Evolutionary conservation across 1,140 invertebrate species (phyloP).

Genomic region (Ostrea edulis): DNA sequence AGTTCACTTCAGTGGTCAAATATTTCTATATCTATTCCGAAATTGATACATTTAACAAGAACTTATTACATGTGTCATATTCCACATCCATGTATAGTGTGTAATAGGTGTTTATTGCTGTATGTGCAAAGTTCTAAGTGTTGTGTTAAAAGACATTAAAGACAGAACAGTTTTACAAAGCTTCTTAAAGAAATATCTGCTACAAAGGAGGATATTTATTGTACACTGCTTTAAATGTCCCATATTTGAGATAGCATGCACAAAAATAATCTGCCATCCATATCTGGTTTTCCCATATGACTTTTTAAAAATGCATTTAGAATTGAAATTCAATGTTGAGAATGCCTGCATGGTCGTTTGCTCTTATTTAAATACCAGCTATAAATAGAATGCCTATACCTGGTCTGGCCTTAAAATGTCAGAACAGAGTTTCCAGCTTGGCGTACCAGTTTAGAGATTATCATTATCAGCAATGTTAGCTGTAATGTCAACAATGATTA

Average conservation of each 20-base stretch:
- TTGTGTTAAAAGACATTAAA: too few relatives aligned
- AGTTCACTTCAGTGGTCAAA: too few relatives aligned
- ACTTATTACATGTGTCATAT: too few relatives aligned
- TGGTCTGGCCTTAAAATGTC: neutral
- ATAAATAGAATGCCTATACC: constrained; percentile 15
- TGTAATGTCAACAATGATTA: neutral
- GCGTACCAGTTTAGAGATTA: neutral
- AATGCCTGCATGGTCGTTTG: neutral
- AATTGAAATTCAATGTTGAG: neutral
- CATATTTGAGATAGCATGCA: neutral
- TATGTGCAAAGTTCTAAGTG: too few relatives aligned
- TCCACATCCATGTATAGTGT: too few relatives aligned
- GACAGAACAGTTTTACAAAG: too few relatives aligned
- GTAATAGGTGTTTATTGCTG: too few relatives aligned
- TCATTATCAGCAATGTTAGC: neutral
- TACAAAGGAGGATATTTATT: too few relatives aligned
- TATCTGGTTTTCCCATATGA: constrained; percentile 26
- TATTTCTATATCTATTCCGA: too few relatives aligned
- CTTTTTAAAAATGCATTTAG: neutral
- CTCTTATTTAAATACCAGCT: neutral
- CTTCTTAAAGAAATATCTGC: too few relatives aligned
- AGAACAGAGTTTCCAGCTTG: neutral
- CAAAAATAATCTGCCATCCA: constrained; percentile 19
- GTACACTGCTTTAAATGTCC: neutral
- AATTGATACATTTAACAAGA: too few relatives aligned